Evolutionary conservation across 2,888 invertebrate genomes (phyloP), one percentile per base, ranked within the genome.

Genomic region (Dasypolia templi): DNA sequence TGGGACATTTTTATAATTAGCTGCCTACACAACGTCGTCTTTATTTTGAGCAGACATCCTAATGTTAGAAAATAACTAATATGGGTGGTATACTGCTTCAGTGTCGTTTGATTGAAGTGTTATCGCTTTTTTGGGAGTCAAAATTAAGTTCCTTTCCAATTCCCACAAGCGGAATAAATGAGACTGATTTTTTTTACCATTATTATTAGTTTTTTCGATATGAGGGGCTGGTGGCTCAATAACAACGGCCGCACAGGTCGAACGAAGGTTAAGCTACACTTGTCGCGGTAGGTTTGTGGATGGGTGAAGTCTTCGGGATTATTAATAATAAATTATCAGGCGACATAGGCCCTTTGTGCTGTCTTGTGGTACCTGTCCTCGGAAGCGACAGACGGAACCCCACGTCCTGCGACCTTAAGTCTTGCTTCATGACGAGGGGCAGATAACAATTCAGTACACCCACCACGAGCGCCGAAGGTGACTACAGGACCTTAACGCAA

Each of bases 1-100:
- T 64, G 49, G 55, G 72, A 49, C 64, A 72, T 71, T 80, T 65
- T 59, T 71, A 61, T 73, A 85, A 82, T 76, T 80, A 77, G 75
- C 70, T 72, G 49, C 17, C 53, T 55, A 39, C 62, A 75, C 44
- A 51, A n/a, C 53, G 19, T 67, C 35, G 7, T 44, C 14, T 49
- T 83, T 82, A 85, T 87, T 86, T 74, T 67, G 35, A 77, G 76
- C 72, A 11, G 1, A 46, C 17, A 19, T 46, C 46, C 19, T 4
- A 75, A 72, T 70, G 68, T 64, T 49, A 26, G 55, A 39, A 22
- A 42, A 58, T 67, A 70, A 74, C 12, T 81, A 72, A 72, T 51
- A 63, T 69, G 63, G 72, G 63, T 59, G 67, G 74, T 75, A 77
- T 77, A 44, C 71, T 51, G 44, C 56, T 56, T 53, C 0, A 55